Evolutionary conservation across 2,888 invertebrate genomes (phyloP), one percentile per base, ranked within the genome.

Genomic region (Rhagophthalmus giganteus): DNA sequence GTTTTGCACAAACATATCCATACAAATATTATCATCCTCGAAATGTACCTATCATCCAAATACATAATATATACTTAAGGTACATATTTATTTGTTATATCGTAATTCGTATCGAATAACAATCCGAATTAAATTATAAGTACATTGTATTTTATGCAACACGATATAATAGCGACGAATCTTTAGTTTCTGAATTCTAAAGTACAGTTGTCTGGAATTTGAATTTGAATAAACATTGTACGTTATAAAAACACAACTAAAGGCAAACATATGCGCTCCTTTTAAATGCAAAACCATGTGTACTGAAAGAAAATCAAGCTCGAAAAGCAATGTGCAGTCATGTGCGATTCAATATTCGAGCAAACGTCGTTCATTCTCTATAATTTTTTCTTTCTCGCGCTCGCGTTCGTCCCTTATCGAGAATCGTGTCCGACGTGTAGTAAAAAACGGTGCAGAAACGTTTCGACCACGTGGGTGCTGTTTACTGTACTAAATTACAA

Each of bases 221-320:
- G 50, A 42, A 50, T 50, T 37, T 44, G 38, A 44, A 50, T 50
- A 50, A 50, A 38, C 27, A 40, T 24, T 45, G 14, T 49, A 33
- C 41, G 28, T 30, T 34, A 37, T 33, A 40, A 31, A 33, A 42
- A 38, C 42, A 31, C 20, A 50, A 50, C 27, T 25, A 34, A 26
- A 50, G 30, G 31, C 24, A 41, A 54, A 47, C 56, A 56, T 42
- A 56, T 56, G 56, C 40, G 50, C 47, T 40, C 45, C 31, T 50
- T 56, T 54, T 56, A 54, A 56, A 56, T 54, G 56, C 56, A 54
- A 50, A 46, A 50, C 56, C 56, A 54, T 54, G 50, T 56, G 56
- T 50, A 50, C 33, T 45, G 20, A 50, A 39, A 37, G 48, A 52
- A 56, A 50, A 38, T 52, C 48, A 54, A 56, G 56, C 56, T 40